phyloP scores from a whole-genome alignment of 1,140 invertebrate genomes.

The Solenopsis fugax region DNA sequence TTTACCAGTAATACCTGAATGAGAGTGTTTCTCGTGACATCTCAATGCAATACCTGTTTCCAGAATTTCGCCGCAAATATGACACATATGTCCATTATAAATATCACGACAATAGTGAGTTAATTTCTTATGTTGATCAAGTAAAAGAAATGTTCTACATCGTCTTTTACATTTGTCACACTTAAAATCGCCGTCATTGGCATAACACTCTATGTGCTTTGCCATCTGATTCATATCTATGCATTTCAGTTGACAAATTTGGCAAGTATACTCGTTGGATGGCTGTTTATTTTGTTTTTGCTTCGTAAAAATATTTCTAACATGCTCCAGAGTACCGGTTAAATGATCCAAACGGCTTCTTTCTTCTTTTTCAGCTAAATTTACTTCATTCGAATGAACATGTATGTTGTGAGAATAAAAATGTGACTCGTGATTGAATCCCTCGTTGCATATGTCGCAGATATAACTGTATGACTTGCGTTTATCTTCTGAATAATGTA shows the following conservation, averaged over 20 bases:
- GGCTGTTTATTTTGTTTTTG: neutral
- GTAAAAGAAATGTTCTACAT: conserved; percentile 47
- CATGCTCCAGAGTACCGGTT: neutral
- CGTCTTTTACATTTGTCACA: conserved; percentile 74
- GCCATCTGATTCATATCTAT: conserved; percentile 28
- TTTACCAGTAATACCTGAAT: neutral
- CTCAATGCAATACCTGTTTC: conserved; percentile 53
- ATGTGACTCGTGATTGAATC: conserved; percentile 72
- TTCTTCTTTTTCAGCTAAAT: neutral
- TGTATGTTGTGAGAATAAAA: conserved; percentile 77
- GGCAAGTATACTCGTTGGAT: conserved; percentile 41
- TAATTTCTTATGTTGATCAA: conserved; percentile 65
- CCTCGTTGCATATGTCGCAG: conserved; percentile 74
- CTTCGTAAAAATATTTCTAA: neutral
- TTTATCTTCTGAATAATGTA: conserved; percentile 61
- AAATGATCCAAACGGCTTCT: neutral
- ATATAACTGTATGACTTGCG: conserved; percentile 51
- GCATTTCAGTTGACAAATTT: conserved; percentile 71
- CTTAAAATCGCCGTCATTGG: conserved; percentile 72
- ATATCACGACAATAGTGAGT: conserved; percentile 58
- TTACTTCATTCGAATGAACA: conserved; percentile 62
- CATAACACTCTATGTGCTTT: conserved; percentile 70
- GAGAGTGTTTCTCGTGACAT: conserved; percentile 75
- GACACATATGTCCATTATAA: conserved; percentile 56
- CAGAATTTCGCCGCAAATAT: conserved; percentile 70